A percentile compares a stretch with the other conserved stretches of the same genome.
phyloP scores from a whole-genome alignment of 2,888 invertebrate species.

The Chelonus formosanus region DNA sequence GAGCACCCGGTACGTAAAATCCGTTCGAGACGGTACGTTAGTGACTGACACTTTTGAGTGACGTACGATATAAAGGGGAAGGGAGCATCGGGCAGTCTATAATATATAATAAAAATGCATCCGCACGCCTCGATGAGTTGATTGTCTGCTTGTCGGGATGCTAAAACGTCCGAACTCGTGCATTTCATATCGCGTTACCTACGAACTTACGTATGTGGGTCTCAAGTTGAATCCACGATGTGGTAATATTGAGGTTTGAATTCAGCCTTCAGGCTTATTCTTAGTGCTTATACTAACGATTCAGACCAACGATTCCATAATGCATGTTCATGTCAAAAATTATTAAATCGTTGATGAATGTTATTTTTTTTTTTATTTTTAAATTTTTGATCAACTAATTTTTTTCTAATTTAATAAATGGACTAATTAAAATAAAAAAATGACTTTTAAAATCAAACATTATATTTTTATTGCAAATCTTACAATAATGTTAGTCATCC shows the following conservation, averaged over 20 bases:
- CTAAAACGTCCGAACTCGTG: slow-evolving; percentile 65
- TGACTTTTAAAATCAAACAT: too few relatives aligned
- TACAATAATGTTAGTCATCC: too few relatives aligned
- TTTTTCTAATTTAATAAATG: too few relatives aligned
- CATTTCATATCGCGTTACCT: slow-evolving; percentile 64
- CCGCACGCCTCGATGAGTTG: slow-evolving; percentile 66
- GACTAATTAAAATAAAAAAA: too few relatives aligned
- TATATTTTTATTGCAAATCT: too few relatives aligned
- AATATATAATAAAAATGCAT: slow-evolving; percentile 66
- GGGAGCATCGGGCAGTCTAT: slow-evolving; percentile 64
- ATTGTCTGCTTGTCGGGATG: slow-evolving; percentile 66
- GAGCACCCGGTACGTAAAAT: slow-evolving; percentile 62
- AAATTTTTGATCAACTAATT: too few relatives aligned
- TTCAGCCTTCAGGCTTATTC: too few relatives aligned
- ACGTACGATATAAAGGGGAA: slow-evolving; percentile 48
- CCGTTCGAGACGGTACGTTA: slow-evolving; percentile 65
- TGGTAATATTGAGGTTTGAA: too few relatives aligned
- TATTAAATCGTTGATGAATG: too few relatives aligned
- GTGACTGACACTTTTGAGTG: slow-evolving; percentile 57
- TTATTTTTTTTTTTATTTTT: slow-evolving; percentile 1
- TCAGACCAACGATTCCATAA: too few relatives aligned
- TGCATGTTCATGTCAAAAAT: too few relatives aligned
- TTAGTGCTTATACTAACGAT: too few relatives aligned
- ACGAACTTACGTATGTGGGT: slow-evolving; percentile 47
- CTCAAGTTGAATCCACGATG: slow-evolving; percentile 6